These are phyloP conservation scores for Hypomecis atomaria DNA, from an alignment of 2,888 invertebrate species.

Conservation along the genomic window DNA sequence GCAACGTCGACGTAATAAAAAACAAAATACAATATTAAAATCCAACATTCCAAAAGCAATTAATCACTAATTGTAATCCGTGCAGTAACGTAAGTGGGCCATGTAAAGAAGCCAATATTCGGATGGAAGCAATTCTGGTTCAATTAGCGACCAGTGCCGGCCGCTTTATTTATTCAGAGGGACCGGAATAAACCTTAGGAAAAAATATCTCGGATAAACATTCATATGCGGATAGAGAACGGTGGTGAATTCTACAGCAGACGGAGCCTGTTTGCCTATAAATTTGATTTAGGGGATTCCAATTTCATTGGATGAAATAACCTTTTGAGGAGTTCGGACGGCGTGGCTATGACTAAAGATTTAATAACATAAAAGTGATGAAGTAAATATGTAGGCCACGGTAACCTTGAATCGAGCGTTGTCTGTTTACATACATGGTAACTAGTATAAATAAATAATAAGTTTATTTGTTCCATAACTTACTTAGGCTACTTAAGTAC, in stretches of 20 bases:
- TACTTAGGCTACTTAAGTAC: no score
- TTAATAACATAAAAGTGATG: not conserved
- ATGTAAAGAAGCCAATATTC: slow-evolving; percentile 50
- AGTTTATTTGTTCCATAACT: no score
- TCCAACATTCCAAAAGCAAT: slow-evolving; percentile 33
- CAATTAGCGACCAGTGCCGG: slow-evolving; percentile 66
- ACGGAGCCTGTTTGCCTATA: slow-evolving; percentile 47
- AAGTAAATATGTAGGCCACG: no score
- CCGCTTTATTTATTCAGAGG: slow-evolving; percentile 69
- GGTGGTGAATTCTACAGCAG: slow-evolving; percentile 52
- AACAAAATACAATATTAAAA: slow-evolving; percentile 3
- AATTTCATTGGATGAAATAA: slow-evolving; percentile 29
- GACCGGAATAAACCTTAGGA: slow-evolving; percentile 63
- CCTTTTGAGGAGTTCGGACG: slow-evolving; percentile 1
- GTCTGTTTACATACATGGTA: no score
- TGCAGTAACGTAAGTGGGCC: slow-evolving; percentile 56
- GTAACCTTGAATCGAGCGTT: no score
- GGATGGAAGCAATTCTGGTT: slow-evolving; percentile 59
- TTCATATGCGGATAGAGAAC: slow-evolving; percentile 60
- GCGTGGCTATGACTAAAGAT: not conserved
- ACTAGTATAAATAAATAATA: no score
- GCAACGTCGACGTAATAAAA: no score
- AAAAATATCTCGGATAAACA: slow-evolving; percentile 66
- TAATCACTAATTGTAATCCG: slow-evolving; percentile 59
- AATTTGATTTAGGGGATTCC: slow-evolving; percentile 39